These are phyloP conservation scores for Bombyx mandarina DNA, from an alignment of 1,140 invertebrate genomes.

Conservation along the genomic window DNA sequence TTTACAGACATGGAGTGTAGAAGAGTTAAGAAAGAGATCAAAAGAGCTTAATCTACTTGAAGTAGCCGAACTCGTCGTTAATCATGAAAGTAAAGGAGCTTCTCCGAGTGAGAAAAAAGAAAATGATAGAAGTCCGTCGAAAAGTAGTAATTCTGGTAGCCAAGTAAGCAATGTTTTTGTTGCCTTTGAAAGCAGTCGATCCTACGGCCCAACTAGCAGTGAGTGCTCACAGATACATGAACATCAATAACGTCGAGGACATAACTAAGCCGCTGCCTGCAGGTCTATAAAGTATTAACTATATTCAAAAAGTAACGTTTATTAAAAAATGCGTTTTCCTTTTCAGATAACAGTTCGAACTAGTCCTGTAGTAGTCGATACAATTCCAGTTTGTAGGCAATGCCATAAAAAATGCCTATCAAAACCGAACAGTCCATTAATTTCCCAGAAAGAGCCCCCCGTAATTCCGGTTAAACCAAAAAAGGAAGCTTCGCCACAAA, in stretches of 20 bases:
- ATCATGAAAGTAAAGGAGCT: slow-evolving; percentile 34
- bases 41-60: slow-evolving; percentile 76
- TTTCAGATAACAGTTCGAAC: slow-evolving; percentile 79
- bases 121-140: slow-evolving; percentile 75
- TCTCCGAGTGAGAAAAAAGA: slow-evolving; percentile 63
- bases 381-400: slow-evolving; percentile 77
- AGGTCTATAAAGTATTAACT: too few species aligned
- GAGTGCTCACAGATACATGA: too few species aligned
- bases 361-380: slow-evolving; percentile 76
- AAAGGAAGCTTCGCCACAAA: slow-evolving; percentile 49
- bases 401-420: slow-evolving; percentile 81
- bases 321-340: background rate
- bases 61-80: slow-evolving; percentile 49
- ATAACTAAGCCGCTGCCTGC: too few species aligned
- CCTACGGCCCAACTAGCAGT: too few species aligned
- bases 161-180: slow-evolving; percentile 67
- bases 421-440: slow-evolving; percentile 66
- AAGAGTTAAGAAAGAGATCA: slow-evolving; percentile 76
- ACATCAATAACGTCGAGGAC: too few species aligned
- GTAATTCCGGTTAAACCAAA: slow-evolving; percentile 42
- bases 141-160: slow-evolving; percentile 80
- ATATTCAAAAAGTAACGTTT: too few species aligned
- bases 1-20: slow-evolving; percentile 76
- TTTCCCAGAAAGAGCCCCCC: slow-evolving; percentile 57
- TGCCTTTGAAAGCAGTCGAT: background rate